Evolutionary conservation across 1,140 invertebrate species (phyloP), one percentile per base, ranked within the genome.

Genomic region (Pantala flavescens): DNA sequence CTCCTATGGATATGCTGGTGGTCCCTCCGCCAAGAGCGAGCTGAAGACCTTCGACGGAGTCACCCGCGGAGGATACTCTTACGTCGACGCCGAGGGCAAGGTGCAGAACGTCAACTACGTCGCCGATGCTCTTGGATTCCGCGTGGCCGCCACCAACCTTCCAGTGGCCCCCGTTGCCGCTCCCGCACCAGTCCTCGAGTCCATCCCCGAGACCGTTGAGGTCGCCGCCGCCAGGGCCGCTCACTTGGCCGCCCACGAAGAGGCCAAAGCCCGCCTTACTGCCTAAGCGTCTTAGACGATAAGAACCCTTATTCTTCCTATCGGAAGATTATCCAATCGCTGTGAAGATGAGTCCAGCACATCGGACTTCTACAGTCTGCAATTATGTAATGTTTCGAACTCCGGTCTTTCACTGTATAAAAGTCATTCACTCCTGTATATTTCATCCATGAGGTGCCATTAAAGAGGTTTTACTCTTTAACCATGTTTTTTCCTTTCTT

Each of bases 71-170:
- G 82, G 81, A n/a, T 85, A 85, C 76, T 83, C 82, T 7, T 86
- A 86, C 77, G 76, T 85, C 12, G 84, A 86, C 76, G 81, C 83
- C 5, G 82, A 85, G 73, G 84, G 84, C 19, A 78, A 84, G 24
- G 55, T 79, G 23, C 79, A 80, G 76, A 76, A 71, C 28, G 49
- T 63, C 16, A 63, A 63, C 74, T 91, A 91, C 80, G 84, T 89
- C 28, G 86, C 90, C 43, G 89, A 91, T 83, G 84, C 85, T 7
- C 82, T 84, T 78, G 90, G 90, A 73, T 91, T 91, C 82, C 83
- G 89, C 78, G 87, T 87, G 16, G 80, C 87, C 23, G 89, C 87
- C 36, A 88, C 88, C 36, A 90, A 90, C 81, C 79, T 90, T 70
- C 89, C 88, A 0, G 82, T 76, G 23, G 75, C 42, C 42, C 78